Base-by-base conservation (phyloP, 2,113 vertebrate genomes). In the Osmerus mordax region DNA sequence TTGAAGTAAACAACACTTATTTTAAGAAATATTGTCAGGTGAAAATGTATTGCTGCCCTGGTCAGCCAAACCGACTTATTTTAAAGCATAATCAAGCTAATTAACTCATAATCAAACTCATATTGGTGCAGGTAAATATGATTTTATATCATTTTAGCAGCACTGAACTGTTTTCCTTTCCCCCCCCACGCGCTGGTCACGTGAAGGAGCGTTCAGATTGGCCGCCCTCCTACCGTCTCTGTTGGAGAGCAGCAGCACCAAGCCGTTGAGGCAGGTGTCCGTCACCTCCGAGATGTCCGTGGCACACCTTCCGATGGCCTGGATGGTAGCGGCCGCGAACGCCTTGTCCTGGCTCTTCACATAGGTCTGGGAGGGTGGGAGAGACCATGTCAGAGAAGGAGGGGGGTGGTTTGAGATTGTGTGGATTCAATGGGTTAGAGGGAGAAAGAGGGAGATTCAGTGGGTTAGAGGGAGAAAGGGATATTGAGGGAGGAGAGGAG, bases 261-360 rank as follows among this genome's bases (percentile, higher is more conserved):
- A 91, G 12, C 97, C 97, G 0, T 90, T 98, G 18, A 99, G 96
- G 78, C 97, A 99, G 0, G 95, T 95, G 84, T 99, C 97, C 0
- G 96, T 92, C 81, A 99, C 95, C 85, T 99, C 96, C 0, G 91
- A 81, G 87, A 99, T 99, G 89, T 96, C 95, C 47, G 96, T 97
- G 51, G 97, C 96, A 1, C 97, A 99, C 75, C 96, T 91, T 83
- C 97, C 97, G 29, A 99, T 98, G 14, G 97, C 95, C 79, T 98
- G 96, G 81, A 99, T 98, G 47, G 97, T 97, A 74, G 94, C 95
- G 3, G 96, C 97, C 15, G 96, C 97, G 80, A 99, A 99, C 0
- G 91, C 91, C 78, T 99, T 99, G 86, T 99, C 97, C 77, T 98
- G 97, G 86, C 97, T 99, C 87, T 94, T 99, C 77, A 99, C 96